Percentiles rank a stretch among this genome's conserved stretches.
Conservation (phyloP, 2,113 vertebrate species). For the Semicossyphus pulcher region DNA sequence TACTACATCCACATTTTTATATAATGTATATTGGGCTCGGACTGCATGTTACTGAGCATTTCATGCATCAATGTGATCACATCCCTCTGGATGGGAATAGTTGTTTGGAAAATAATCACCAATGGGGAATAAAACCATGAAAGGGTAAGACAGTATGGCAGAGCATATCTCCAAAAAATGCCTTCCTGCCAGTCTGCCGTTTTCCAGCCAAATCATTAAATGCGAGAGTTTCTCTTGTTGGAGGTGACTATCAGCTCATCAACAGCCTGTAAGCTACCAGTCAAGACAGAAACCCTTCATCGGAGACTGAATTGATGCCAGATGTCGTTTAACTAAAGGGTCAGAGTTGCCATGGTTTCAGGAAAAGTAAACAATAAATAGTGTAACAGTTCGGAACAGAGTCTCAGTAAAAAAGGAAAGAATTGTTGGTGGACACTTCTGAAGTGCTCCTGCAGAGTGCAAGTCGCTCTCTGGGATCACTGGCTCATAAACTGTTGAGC, state of each 20-base stretch:
- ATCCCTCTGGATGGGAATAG: neutral
- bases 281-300: slow-evolving; percentile 9
- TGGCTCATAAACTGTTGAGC: neutral
- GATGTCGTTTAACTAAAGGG: slow-evolving; percentile 50
- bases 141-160: neutral
- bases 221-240: slow-evolving; percentile 10
- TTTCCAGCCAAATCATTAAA: slow-evolving; percentile 22
- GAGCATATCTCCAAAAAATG: neutral
- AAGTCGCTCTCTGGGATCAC: slow-evolving; percentile 69
- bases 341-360: slow-evolving; percentile 65
- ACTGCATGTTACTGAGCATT: neutral
- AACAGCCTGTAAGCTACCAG: neutral
- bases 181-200: neutral
- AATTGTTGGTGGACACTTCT: slow-evolving; percentile 40
- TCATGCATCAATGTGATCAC: slow-evolving; percentile 3
- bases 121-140: neutral
- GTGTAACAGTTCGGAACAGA: slow-evolving; percentile 38
- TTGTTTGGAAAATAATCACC: neutral
- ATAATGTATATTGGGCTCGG: neutral
- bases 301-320: slow-evolving; percentile 1
- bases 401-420: slow-evolving; percentile 37
- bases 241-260: slow-evolving; percentile 34
- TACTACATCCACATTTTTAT: neutral
- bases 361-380: neutral
- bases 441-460: slow-evolving; percentile 59